Conservation (phyloP, 2,888 invertebrate genomes). For the Scaptomyza reducta region DNA sequence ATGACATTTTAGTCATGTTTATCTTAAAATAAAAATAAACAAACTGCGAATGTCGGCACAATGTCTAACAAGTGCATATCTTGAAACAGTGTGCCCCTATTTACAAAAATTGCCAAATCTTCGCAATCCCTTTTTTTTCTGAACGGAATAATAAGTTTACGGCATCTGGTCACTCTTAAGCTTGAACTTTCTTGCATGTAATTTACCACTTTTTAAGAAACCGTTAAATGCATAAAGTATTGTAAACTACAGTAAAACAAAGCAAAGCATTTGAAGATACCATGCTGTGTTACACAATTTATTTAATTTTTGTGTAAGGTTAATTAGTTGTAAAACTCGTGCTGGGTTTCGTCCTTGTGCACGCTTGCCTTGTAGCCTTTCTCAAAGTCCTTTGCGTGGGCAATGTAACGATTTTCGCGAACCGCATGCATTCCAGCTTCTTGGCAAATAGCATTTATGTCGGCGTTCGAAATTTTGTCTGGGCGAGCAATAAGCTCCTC, state of each 20-base stretch:
- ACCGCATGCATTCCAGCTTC: slow-evolving; percentile 99
- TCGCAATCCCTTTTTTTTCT: not conserved
- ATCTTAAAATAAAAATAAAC: not conserved
- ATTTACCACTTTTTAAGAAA: not conserved
- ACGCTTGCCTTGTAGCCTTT: slow-evolving; percentile 99
- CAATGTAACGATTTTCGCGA: slow-evolving; percentile 98
- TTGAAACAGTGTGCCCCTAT: not conserved
- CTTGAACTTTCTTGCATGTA: not conserved
- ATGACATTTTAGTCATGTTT: slow-evolving; percentile 56
- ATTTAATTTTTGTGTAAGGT: not conserved
- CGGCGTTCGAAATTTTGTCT: slow-evolving; percentile 99
- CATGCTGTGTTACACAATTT: not conserved
- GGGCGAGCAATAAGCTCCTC: slow-evolving; percentile 99
- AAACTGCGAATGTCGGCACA: slow-evolving; percentile 9
- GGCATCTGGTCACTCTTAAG: not conserved
- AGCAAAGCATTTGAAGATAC: not conserved
- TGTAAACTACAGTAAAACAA: not conserved
- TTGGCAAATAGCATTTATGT: slow-evolving; percentile 99
- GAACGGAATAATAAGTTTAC: not conserved
- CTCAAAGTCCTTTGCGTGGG: slow-evolving; percentile 99
- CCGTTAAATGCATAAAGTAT: not conserved
- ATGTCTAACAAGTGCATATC: not conserved
- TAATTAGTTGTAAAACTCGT: slow-evolving; percentile 98
- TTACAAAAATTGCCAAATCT: not conserved
- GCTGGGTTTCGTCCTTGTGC: slow-evolving; percentile 97